These are phyloP conservation scores for Zygaena filipendulae DNA, from an alignment of 2,888 invertebrate genomes.

Conservation along the genomic window DNA sequence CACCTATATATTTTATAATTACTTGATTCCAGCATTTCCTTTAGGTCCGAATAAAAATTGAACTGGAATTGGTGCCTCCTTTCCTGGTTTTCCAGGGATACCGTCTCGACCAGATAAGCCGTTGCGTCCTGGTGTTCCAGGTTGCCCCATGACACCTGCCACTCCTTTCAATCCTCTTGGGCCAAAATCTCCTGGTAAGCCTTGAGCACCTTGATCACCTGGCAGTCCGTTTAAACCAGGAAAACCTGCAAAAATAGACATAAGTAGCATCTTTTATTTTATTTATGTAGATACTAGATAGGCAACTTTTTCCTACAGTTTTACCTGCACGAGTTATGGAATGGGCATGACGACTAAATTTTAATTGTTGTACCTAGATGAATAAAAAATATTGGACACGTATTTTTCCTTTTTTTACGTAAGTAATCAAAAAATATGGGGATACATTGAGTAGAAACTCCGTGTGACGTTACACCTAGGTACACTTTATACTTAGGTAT, in stretches of 20 bases:
- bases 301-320: too few species aligned
- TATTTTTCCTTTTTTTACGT: too few species aligned
- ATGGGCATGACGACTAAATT: too few species aligned
- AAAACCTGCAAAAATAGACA: constrained; percentile 35
- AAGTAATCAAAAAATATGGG: too few species aligned
- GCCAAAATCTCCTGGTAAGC: constrained; percentile 33
- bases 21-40: constrained; percentile 56
- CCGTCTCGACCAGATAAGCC: constrained; percentile 66
- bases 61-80: constrained; percentile 35
- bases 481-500: too few species aligned
- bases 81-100: constrained; percentile 60
- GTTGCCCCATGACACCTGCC: constrained; percentile 50
- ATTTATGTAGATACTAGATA: too few species aligned
- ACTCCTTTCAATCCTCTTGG: constrained; percentile 35
- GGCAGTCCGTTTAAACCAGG: constrained; percentile 45
- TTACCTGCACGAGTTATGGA: too few species aligned
- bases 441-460: too few species aligned
- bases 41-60: constrained; percentile 48
- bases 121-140: constrained; percentile 55
- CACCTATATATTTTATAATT: constrained; percentile 15
- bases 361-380: too few species aligned
- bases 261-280: too few species aligned
- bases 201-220: constrained; percentile 50
- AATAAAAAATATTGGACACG: too few species aligned
- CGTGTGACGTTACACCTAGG: too few species aligned